phyloP scores from a whole-genome alignment of 2,113 vertebrate genomes.

The Clarias batrachus region DNA sequence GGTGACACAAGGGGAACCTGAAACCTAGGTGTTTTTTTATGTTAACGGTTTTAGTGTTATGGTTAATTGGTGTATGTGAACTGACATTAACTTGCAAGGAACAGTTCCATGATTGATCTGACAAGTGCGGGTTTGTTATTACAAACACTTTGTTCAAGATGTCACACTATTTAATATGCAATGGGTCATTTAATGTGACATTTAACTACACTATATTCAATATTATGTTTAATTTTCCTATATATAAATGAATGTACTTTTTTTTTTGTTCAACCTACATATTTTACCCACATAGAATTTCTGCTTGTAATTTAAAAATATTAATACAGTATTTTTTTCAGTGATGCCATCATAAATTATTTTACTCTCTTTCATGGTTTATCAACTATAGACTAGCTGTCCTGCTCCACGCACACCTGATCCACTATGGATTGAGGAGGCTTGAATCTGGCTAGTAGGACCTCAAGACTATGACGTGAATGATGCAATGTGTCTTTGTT shows the following conservation, averaged over 20 bases:
- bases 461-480: not conserved
- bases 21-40: no score
- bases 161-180: not conserved
- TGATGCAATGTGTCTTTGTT: not conserved
- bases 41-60: no score
- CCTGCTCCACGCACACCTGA: not conserved
- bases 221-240: no score
- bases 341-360: not conserved
- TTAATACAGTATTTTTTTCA: no score
- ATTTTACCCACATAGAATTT: no score
- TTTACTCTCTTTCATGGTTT: not conserved
- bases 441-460: not conserved
- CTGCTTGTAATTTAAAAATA: no score
- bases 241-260: no score
- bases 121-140: not conserved
- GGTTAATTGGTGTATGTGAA: not conserved
- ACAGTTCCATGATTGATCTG: not conserved
- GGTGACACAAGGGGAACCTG: no score
- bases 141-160: not conserved
- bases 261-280: no score
- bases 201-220: not conserved
- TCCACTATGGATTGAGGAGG: not conserved
- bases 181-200: not conserved
- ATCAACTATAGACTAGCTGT: not conserved
- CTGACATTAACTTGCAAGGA: not conserved